Percentiles rank a stretch among this genome's conserved stretches.
phyloP scores from a whole-genome alignment of 2,888 invertebrate genomes.

The Aquatica leii region DNA sequence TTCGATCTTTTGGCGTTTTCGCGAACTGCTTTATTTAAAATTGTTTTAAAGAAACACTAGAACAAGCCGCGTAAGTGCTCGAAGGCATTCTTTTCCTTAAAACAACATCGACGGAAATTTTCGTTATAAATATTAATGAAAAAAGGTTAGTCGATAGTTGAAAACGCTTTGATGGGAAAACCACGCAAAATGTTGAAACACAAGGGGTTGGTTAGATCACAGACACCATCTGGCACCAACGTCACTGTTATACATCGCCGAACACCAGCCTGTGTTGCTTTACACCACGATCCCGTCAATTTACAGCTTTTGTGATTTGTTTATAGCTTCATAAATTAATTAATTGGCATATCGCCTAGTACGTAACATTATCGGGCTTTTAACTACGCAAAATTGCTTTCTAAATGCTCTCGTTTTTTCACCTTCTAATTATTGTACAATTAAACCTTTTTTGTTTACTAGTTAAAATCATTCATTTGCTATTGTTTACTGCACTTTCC shows the following conservation, averaged over 20 bases:
- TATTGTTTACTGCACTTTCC: no score
- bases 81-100: slow-evolving; percentile 19
- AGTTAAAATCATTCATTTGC: no score
- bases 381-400: neutral
- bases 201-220: slow-evolving; percentile 24
- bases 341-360: slow-evolving; percentile 16
- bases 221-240: slow-evolving; percentile 34
- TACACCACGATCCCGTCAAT: slow-evolving; percentile 31
- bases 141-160: slow-evolving; percentile 28
- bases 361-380: slow-evolving; percentile 3
- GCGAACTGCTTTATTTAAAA: slow-evolving; percentile 26
- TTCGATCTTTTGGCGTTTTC: slow-evolving; percentile 13
- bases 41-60: slow-evolving; percentile 9
- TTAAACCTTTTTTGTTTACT: no score
- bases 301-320: slow-evolving; percentile 36
- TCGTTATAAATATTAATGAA: slow-evolving; percentile 31
- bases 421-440: no score
- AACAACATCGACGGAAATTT: slow-evolving; percentile 20
- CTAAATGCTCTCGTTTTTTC: no score
- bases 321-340: slow-evolving; percentile 35
- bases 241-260: slow-evolving; percentile 30
- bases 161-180: slow-evolving; percentile 24
- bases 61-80: slow-evolving; percentile 7
- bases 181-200: slow-evolving; percentile 24
- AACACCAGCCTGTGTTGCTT: slow-evolving; percentile 32